Evolutionary conservation across 2,797 vertebrate species (phyloP).

Genomic region (Hafferia zeledoni): DNA sequence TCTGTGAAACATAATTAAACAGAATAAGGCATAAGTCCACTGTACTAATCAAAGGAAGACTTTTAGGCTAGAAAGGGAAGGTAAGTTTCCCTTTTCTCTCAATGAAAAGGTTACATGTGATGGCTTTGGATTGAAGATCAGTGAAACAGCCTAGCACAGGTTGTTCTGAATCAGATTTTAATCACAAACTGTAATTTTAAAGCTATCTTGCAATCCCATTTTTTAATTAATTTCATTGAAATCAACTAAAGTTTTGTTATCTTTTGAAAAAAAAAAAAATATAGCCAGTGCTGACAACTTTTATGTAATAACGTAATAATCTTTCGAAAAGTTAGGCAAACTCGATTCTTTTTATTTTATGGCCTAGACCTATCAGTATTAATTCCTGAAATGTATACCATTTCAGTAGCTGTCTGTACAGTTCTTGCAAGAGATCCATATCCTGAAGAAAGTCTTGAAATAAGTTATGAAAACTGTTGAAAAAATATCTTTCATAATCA

Average conservation of each 20-base stretch:
- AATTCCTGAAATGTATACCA: conserved; percentile 38
- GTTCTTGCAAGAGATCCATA: conserved; percentile 52
- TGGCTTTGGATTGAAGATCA: neutral
- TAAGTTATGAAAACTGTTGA: neutral
- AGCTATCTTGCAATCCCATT: neutral
- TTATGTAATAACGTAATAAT: neutral
- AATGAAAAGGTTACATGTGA: neutral
- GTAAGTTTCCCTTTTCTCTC: neutral
- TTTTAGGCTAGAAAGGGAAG: neutral
- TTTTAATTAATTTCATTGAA: neutral
- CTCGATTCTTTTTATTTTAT: conserved; percentile 1
- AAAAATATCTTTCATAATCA: neutral
- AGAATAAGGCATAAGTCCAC: neutral
- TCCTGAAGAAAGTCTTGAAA: conserved; percentile 42
- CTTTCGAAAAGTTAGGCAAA: neutral
- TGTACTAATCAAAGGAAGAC: neutral
- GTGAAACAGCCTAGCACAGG: neutral
- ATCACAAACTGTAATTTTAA: neutral
- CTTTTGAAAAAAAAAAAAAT: neutral
- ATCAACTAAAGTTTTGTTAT: neutral
- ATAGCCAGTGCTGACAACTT: neutral
- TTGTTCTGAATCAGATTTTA: neutral
- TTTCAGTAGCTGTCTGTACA: conserved; percentile 18
- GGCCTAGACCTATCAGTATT: neutral
- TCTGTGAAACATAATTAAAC: neutral